Percentiles rank a stretch among this genome's conserved stretches.
phyloP scores from a whole-genome alignment of 92 coral and sea anemone genomes.

The Phymanthus crucifer region DNA sequence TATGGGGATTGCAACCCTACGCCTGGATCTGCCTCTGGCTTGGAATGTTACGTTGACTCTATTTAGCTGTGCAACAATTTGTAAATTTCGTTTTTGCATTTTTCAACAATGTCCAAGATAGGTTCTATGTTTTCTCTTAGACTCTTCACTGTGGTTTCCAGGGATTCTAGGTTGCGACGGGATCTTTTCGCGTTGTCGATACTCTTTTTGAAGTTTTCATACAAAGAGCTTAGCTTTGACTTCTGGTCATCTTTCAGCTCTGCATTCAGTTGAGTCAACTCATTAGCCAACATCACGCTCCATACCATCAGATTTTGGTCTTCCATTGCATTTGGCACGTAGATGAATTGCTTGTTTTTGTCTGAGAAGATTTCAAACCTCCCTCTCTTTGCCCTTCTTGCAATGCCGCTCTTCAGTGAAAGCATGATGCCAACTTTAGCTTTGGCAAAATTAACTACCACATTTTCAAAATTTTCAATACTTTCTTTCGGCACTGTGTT shows the following conservation, averaged over 20 bases:
- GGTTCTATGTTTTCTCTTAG: constrained; percentile 14
- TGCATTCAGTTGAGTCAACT: constrained; percentile 27
- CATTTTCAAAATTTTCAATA: constrained; percentile 36
- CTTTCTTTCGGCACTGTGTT: constrained; percentile 3
- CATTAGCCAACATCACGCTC: constrained; percentile 41
- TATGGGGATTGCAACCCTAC: too few relatives aligned
- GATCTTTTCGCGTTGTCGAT: constrained; percentile 9
- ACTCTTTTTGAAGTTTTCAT: constrained; percentile 11
- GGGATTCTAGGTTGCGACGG: not conserved
- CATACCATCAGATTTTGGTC: constrained; percentile 31
- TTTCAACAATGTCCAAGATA: not conserved
- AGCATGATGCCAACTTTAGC: constrained; percentile 44
- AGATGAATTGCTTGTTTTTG: constrained; percentile 18
- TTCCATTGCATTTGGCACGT: constrained; percentile 32
- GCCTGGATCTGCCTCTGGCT: too few relatives aligned
- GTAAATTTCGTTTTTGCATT: not conserved
- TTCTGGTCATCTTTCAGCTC: constrained; percentile 15
- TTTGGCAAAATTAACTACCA: not conserved
- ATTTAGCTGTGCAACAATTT: not conserved
- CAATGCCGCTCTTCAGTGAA: constrained; percentile 37
- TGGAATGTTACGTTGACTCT: too few relatives aligned
- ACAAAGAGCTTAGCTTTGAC: constrained; percentile 10
- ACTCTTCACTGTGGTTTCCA: not conserved
- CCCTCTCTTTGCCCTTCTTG: constrained; percentile 8
- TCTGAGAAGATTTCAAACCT: constrained; percentile 15